Conservation (phyloP, 2,113 vertebrate genomes). For the Cheirogaleus medius region DNA sequence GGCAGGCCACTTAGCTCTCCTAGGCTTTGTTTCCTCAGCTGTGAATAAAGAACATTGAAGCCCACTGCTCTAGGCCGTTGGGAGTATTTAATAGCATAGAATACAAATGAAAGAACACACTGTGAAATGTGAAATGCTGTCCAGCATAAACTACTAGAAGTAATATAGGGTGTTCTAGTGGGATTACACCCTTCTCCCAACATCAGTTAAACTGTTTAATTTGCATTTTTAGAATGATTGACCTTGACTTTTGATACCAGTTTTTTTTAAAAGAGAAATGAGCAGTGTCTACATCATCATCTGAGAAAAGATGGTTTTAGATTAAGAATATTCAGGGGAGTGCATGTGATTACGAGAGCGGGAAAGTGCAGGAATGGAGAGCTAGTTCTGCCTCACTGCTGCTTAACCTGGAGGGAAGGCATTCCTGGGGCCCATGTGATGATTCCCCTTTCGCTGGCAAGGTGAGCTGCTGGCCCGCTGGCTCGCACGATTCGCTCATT, state of each 20-base stretch:
- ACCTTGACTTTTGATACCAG: neutral
- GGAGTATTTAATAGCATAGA: neutral
- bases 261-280: neutral
- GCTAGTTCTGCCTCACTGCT: neutral
- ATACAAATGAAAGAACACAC: neutral
- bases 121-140: neutral
- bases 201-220: neutral
- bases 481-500: neutral
- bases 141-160: no score
- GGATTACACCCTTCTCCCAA: neutral
- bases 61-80: neutral
- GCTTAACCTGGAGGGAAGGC: conserved; percentile 40
- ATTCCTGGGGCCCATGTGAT: conserved; percentile 29
- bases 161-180: neutral
- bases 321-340: neutral
- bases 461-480: neutral
- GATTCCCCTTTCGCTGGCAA: conserved; percentile 65
- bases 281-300: neutral
- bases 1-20: neutral
- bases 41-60: neutral
- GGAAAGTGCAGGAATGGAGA: neutral
- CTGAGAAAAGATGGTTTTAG: conserved; percentile 4
- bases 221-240: neutral
- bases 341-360: neutral
- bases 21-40: neutral